Evolutionary conservation across 2,888 invertebrate species (phyloP), one percentile per base, ranked within the genome.

Genomic region (Oithona nana): DNA sequence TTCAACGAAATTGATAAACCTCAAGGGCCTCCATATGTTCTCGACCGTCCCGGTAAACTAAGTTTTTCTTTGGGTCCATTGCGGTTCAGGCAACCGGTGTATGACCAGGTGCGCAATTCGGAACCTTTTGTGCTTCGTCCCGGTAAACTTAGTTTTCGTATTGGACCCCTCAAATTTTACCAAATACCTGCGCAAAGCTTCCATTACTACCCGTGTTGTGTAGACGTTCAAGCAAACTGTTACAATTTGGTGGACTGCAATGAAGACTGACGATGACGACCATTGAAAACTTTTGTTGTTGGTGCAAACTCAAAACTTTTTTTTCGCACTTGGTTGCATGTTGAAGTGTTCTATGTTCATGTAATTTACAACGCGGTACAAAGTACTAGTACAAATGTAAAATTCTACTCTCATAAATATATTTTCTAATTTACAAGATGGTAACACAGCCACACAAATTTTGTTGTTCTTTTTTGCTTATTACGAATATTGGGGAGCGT

Each of bases 21-120:
- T 80, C 67, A 81, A 81, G 57, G 81, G 81, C 0, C 81, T 81
- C 51, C 80, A 81, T 16, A 82, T 82, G 67, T 76, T 80, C 1
- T 81, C 81, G 66, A 81, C 80, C 50, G 80, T 80, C 20, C 78
- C 81, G 39, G 73, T 81, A 0, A 81, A 81, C 68, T 81, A 1
- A 31, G 31, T 26, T 57, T 57, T 20, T n/a, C 29, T 1, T 6
- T 57, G 13, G 57, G 57, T 16, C 30, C 20, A 4, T 28, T 31
- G 4, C 29, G 57, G 4, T 57, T 57, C 31, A 29, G 57, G 11
- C 57, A 57, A 20, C 20, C 20, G 11, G 57, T 57, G 3, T 57
- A 30, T n/a, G 24, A 39, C 28, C 16, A 57, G n/a, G 26, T 30
- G 22, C 3, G 28, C n/a, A 57, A 57, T 30, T 16, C 16, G 28